Conservation (phyloP, 2,888 invertebrate genomes). For the Myopa testacea region DNA sequence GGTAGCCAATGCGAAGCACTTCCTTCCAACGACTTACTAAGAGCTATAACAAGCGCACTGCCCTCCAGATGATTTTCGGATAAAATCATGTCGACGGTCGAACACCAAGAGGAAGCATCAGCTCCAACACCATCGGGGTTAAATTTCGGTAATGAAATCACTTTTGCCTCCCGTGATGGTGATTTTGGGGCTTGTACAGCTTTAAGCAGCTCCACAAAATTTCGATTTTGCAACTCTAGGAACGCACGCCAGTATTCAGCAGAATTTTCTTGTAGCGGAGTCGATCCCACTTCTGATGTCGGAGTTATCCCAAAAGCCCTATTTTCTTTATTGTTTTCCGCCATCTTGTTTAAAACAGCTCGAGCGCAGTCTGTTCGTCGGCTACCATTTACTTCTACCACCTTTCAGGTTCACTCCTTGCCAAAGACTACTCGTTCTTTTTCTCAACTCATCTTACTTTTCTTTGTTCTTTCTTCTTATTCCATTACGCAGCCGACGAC, state of each 20-base stretch:
- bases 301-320: too few relatives aligned
- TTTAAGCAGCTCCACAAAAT: too few relatives aligned
- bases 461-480: neutral
- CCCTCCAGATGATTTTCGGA: slow-evolving; percentile 39
- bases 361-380: too few relatives aligned
- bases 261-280: neutral
- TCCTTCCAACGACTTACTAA: neutral
- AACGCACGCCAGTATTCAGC: neutral
- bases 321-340: too few relatives aligned
- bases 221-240: neutral
- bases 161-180: slow-evolving; percentile 13
- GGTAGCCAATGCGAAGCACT: neutral
- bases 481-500: neutral
- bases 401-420: too few relatives aligned
- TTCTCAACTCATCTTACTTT: neutral
- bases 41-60: slow-evolving; percentile 22
- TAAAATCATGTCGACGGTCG: slow-evolving; percentile 40
- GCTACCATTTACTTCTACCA: too few relatives aligned
- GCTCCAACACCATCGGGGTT: slow-evolving; percentile 27
- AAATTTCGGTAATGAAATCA: slow-evolving; percentile 10
- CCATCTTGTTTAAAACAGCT: too few relatives aligned
- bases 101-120: slow-evolving; percentile 37
- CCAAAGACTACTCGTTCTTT: too few relatives aligned
- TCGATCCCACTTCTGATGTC: too few relatives aligned
- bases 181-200: slow-evolving; percentile 24